Conservation (phyloP, 1,140 invertebrate genomes). For the Carcinoscorpius rotundicauda region DNA sequence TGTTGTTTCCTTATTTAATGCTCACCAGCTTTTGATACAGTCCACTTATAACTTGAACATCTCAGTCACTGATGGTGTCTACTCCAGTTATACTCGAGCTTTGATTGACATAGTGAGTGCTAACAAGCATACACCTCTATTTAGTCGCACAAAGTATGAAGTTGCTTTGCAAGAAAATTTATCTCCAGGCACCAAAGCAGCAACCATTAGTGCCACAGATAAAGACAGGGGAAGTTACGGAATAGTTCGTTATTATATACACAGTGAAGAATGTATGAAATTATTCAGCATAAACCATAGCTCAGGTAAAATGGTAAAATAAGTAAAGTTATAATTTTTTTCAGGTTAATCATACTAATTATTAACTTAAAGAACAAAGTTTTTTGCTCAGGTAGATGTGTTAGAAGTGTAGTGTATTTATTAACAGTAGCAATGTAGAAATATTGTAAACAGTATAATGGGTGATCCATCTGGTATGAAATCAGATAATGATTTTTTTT, state of each 20-base stretch:
- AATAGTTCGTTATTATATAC: constrained; percentile 61
- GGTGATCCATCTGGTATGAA: too few relatives aligned
- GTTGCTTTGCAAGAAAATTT: constrained; percentile 38
- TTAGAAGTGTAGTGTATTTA: too few relatives aligned
- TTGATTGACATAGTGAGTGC: constrained; percentile 56
- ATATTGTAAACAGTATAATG: too few relatives aligned
- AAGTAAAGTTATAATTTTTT: too few relatives aligned
- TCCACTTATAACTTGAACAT: constrained; percentile 59
- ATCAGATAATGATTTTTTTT: too few relatives aligned
- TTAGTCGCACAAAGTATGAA: constrained; percentile 58
- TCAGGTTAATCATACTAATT: too few relatives aligned
- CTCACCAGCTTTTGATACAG: constrained; percentile 49
- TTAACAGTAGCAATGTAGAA: too few relatives aligned
- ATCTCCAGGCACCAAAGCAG: constrained; percentile 32
- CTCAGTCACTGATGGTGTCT: constrained; percentile 81
- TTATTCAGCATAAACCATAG: constrained; percentile 62
- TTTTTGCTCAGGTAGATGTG: too few relatives aligned
- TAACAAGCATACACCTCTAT: constrained; percentile 64
- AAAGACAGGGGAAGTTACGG: constrained; percentile 66
- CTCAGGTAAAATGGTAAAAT: constrained; percentile 33
- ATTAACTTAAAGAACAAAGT: too few relatives aligned
- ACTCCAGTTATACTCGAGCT: constrained; percentile 58
- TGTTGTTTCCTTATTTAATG: constrained; percentile 50
- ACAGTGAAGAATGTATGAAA: constrained; percentile 59
- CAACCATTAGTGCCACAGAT: constrained; percentile 52